phyloP scores from a whole-genome alignment of 2,888 invertebrate species.

The Scaptomyza cyrtandrae region DNA sequence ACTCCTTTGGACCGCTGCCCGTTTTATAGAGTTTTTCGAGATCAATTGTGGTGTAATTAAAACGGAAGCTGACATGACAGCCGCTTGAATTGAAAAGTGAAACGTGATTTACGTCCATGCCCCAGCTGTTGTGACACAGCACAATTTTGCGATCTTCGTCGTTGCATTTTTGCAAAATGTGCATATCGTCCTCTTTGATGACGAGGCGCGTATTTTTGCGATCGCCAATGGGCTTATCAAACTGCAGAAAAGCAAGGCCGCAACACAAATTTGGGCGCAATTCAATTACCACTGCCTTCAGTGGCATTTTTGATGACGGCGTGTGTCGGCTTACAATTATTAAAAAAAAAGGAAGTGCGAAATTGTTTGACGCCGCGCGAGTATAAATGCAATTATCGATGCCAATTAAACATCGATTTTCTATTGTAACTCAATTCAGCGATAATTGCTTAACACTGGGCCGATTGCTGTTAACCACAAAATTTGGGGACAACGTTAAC shows the following conservation, averaged over 20 bases:
- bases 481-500: neutral
- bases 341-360: conserved; percentile 8
- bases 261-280: conserved; percentile 81
- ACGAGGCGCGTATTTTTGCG: conserved; percentile 38
- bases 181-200: conserved; percentile 53
- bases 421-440: neutral
- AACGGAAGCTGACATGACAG: conserved; percentile 78
- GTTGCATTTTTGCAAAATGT: conserved; percentile 60
- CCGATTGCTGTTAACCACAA: neutral
- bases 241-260: conserved; percentile 78
- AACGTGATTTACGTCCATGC: conserved; percentile 70
- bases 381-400: conserved; percentile 13
- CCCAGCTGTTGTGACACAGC: conserved; percentile 60
- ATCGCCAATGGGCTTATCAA: conserved; percentile 66
- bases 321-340: neutral
- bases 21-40: conserved; percentile 30
- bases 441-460: neutral
- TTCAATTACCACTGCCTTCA: conserved; percentile 77
- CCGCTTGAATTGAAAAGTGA: conserved; percentile 67
- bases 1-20: conserved; percentile 4
- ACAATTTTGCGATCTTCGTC: conserved; percentile 48
- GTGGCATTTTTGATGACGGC: conserved; percentile 60
- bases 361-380: conserved; percentile 14
- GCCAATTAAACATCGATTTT: conserved; percentile 2
- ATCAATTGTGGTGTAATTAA: conserved; percentile 67